Base-by-base conservation (phyloP, 2,888 invertebrate genomes). In the Ptilodon capucinus region DNA sequence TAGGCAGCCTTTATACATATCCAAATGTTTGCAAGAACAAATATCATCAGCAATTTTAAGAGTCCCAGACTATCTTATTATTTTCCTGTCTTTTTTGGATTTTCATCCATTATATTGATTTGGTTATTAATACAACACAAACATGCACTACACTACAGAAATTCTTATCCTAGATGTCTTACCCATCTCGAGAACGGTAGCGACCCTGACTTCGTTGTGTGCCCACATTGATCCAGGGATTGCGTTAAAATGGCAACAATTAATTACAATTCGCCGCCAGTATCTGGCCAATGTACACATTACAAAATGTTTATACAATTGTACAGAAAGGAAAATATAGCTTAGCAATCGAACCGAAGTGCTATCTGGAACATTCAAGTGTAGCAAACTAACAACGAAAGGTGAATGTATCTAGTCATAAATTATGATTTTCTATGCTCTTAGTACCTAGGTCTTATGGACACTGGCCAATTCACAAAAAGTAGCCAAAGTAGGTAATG, bases 161-260 rank as follows among this genome's bases (percentile, higher is more conserved):
- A 30, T 9, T 14, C 32, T 6, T 32, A 14, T 32, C 2, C 28
- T 32, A 52, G n/a, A 46, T 42, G 45, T 73, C 92, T 92, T 93
- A 94, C 94, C 94, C 94, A 94, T 86, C 92, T 93, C 75, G 94
- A 94, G 88, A 94, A 94, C 79, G 94, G 94, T 91, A 94, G 93
- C 83, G 93, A 94, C 92, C 94, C 94, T 92, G 93, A 92, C 94
- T 94, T 91, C 87, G 90, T 77, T 70, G 81, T 76, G 80, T 81
- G 90, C 88, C 80, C 72, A 72, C 74, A 17, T 38, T 58, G 67
- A 78, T 90, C 91, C 89, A 85, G 80, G 79, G 91, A 71, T 79
- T 89, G 92, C 92, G 91, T 86, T 91, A 89, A 89, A 88, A 88
- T 88, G 89, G 90, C 89, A 88, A 87, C 79, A 84, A 81, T 86